Base-by-base conservation (phyloP, 2,797 vertebrate species). In the Scolopax rusticola region DNA sequence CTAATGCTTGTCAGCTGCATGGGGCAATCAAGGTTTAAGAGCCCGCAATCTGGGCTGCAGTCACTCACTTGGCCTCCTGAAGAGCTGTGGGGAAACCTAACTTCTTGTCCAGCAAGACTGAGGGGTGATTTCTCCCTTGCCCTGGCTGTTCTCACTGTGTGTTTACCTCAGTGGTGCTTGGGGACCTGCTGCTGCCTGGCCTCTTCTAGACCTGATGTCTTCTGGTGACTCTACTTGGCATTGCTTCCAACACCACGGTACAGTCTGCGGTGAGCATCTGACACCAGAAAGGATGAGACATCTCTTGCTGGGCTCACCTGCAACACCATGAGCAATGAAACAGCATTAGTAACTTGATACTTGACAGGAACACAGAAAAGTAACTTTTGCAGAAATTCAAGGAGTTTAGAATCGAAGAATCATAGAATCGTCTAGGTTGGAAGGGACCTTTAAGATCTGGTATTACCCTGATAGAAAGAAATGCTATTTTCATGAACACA, bases 201-300 rank as follows among this genome's bases (percentile, higher is more conserved):
- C 19, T 30, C 24, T 41, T n/a, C 64, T 8, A 19, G 20, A 74
- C 27, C 6, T 33, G n/a, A 56, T 14, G 59, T 87, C 8, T 69
- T n/a, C 74, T 43, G 19, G 3, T 63, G 51, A 47, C 20, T 53
- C 50, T 87, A 30, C 17, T 40, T 33, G 70, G 9, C 63, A 36
- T 48, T 0, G 0, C 56, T 73, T 30, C 43, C 48, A 74, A 2
- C 0, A 7, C 15, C 4, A 2, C 7, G 15, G 28, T 33, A 23
- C 6, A 15, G 9, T 8, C 78, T 54, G 60, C 15, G 43, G 23
- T 67, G 59, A 92, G 17, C 32, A 27, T n/a, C 12, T 48, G 40
- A 56, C 48, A 95, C 14, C 41, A 87, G 28, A 85, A 89, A 77
- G 1, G 1, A 36, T 30, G 38, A 5, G 0, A 6, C 9, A 48